These are phyloP conservation scores for Allobates femoralis DNA, from an alignment of 2,797 vertebrate genomes.

Conservation along the genomic window DNA sequence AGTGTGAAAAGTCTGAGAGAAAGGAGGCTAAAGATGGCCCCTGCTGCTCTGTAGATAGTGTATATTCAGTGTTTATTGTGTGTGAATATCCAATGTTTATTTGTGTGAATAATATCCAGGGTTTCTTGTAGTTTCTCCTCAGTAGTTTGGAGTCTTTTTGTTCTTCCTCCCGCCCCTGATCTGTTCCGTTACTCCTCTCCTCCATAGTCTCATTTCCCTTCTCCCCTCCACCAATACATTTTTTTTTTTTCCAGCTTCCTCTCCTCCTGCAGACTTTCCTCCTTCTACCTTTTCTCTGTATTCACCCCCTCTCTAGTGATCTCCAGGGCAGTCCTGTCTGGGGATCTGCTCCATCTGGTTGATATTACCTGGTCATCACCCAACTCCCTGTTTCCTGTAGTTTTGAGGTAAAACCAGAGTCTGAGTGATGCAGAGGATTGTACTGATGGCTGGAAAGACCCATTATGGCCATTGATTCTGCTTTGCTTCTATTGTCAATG, in stretches of 20 bases:
- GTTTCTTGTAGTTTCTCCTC: background rate
- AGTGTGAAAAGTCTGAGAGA: background rate
- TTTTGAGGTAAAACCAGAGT: constrained; percentile 34
- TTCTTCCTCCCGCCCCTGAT: constrained; percentile 43
- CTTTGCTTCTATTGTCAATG: background rate
- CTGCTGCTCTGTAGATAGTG: too few relatives aligned
- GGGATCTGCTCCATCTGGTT: constrained; percentile 56
- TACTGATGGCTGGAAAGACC: too few relatives aligned
- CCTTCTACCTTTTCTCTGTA: background rate
- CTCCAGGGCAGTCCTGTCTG: constrained; percentile 21
- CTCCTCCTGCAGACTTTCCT: background rate
- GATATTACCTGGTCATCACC: constrained; percentile 58
- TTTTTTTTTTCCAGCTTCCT: background rate
- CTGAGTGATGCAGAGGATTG: background rate
- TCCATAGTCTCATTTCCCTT: constrained; percentile 34
- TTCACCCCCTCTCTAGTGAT: background rate
- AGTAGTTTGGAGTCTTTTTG: constrained; percentile 18
- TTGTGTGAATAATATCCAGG: too few relatives aligned
- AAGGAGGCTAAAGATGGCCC: too few relatives aligned
- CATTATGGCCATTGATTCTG: too few relatives aligned
- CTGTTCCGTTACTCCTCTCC: constrained; percentile 54
- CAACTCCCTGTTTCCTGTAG: constrained; percentile 49
- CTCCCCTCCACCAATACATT: background rate
- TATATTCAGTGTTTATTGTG: too few relatives aligned
- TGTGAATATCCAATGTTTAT: too few relatives aligned